Conservation (phyloP, 1,140 invertebrate species). For the Magallana angulata region DNA sequence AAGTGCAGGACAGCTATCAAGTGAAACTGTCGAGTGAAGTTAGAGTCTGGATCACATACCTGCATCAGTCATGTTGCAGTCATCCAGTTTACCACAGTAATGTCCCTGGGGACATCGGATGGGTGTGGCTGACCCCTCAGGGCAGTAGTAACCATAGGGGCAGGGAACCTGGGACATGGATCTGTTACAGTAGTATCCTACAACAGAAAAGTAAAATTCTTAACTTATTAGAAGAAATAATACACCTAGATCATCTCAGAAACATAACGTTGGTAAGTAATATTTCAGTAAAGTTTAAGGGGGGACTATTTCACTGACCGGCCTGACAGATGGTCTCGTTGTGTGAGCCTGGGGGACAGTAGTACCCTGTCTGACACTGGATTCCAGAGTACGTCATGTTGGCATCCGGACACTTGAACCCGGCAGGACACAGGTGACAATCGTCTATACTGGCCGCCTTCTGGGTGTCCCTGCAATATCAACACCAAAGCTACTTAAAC, state of each 20-base stretch:
- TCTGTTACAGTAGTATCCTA: conserved; percentile 77
- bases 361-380: conserved; percentile 72
- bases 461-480: conserved; percentile 62
- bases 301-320: conserved; percentile 58
- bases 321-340: conserved; percentile 73
- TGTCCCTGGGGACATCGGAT: conserved; percentile 75
- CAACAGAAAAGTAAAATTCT: not conserved
- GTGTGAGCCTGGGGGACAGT: conserved; percentile 73
- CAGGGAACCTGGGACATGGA: conserved; percentile 73
- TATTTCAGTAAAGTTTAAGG: not conserved
- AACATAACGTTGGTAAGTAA: not conserved
- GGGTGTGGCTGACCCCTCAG: conserved; percentile 71
- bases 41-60: conserved; percentile 52
- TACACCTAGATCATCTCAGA: not conserved
- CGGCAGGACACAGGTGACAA: conserved; percentile 74
- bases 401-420: conserved; percentile 71
- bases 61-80: conserved; percentile 73
- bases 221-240: not conserved
- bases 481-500: not conserved
- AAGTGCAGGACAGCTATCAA: too few species aligned
- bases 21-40: too few species aligned
- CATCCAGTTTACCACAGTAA: conserved; percentile 71
- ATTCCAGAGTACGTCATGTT: conserved; percentile 73
- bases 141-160: conserved; percentile 76
- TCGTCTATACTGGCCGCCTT: conserved; percentile 68